phyloP scores from a whole-genome alignment of 2,888 invertebrate species.

The Chaetogeoica ovagalla region DNA sequence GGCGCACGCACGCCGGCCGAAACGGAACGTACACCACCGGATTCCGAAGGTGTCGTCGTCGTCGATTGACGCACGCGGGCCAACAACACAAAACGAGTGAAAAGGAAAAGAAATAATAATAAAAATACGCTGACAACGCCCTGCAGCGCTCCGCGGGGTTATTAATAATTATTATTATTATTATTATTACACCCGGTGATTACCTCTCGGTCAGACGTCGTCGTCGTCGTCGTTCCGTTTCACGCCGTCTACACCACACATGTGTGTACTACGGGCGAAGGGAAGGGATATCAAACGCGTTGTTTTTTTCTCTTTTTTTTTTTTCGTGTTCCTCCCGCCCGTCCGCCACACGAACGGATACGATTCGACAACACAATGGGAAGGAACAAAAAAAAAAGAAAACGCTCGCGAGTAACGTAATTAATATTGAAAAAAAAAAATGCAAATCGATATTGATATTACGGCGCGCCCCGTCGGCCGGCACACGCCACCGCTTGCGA shows the following conservation, averaged over 20 bases:
- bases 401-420: conserved; percentile 32
- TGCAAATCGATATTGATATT: conserved; percentile 38
- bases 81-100: no score
- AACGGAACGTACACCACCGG: no score
- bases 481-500: conserved; percentile 14
- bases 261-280: background rate
- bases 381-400: conserved; percentile 22
- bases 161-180: conserved; percentile 49
- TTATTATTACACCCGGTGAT: conserved; percentile 38
- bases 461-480: no score
- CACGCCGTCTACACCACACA: conserved; percentile 8
- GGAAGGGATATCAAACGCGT: background rate
- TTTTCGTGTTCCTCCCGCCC: background rate
- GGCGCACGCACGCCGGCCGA: no score
- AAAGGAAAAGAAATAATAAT: no score
- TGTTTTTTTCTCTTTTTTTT: no score
- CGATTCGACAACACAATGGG: conserved; percentile 10
- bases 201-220: conserved; percentile 51
- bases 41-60: no score
- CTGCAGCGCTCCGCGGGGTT: conserved; percentile 44
- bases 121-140: conserved; percentile 30
- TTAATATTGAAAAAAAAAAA: conserved; percentile 46
- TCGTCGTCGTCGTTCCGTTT: conserved; percentile 25
- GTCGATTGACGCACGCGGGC: no score
- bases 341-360: conserved; percentile 14